Evolutionary conservation across 2,113 vertebrate genomes (phyloP), one percentile per base, ranked within the genome.

Genomic region (Prionailurus viverrinus): DNA sequence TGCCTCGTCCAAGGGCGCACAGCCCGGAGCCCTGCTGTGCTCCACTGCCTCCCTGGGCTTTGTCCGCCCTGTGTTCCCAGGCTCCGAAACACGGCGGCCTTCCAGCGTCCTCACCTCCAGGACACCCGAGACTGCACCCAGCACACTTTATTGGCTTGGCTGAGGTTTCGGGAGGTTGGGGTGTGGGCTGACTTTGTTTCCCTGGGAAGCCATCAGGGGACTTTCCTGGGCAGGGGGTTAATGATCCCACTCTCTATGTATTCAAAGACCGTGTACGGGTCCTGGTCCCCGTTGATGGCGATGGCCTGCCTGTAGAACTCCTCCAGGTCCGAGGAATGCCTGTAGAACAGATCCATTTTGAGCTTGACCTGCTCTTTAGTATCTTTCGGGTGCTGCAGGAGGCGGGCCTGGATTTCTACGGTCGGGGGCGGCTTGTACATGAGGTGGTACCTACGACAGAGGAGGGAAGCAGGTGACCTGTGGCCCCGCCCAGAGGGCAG

Each of bases 251-350:
- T 99, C 98, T 99, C 99, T 71, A 99, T 98, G 88, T 98, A 98
- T 97, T 99, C 99, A 48, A 99, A 99, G 94, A 99, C 98, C 0
- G 96, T 98, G 63, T 99, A 98, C 0, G 99, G 99, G 93, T 99
- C 99, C 98, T 99, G 99, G 97, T 99, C 99, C 41, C 99, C 99
- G 1, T 99, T 99, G 93, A 99, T 16, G 1, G 97, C 93, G 95
- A 99, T 95, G 7, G 99, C 99, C 13, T 98, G 97, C 92, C 97
- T 78, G 76, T 99, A 99, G 55, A 99, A 98, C 19, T 95, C 95
- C 98, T 99, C 98, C 80, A 99, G 98, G 2, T 97, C 97, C 0
- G 96, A 81, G 0, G 53, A 69, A 2, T 98, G 98, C 36, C 79
- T 91, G 98, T 98, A 98, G 98, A 99, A 99, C 63, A 83, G 41